Evolutionary conservation across 2,113 vertebrate genomes (phyloP), one percentile per base, ranked within the genome.

Genomic region (Hyaena hyaena): DNA sequence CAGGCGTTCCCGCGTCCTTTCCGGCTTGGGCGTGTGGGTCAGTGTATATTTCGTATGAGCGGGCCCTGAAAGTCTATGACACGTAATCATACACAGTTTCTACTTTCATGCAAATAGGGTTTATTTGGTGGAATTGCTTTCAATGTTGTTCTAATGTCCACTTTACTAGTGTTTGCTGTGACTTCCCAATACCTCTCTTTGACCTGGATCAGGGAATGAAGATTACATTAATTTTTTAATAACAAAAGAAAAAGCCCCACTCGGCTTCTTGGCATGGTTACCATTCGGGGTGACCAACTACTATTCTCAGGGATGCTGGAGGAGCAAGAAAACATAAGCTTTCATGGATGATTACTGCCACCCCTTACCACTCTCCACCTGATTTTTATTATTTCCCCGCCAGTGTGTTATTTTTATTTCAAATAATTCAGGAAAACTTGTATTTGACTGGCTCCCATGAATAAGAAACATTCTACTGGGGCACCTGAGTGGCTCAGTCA

Each of bases 301-400:
- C n/a, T 63, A 14, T 26, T 83, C 53, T 53, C 23, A 16, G 35
- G 21, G 7, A 4, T 14, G n/a, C 4, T 16, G 50, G 35, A 58
- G 35, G 5, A 39, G 10, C 10, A 16, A 14, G n/a, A 61, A 43
- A 28, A 65, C 7, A 3, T 9, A 1, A 65, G 31, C 14, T 33
- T 76, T 48, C 2, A 2, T 12, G 39, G 65, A 23, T 12, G 45
- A 33, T 21, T 3, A 48, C 2, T 9, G 5, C 33, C 50, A 17
- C 0, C 19, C 26, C 48, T 1, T 9, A 4, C 7, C 4, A 16
- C 35, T 4, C 43, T 48, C 14, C 3, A 48, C 15, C 10, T 81
- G 48, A 39, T 23, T 50, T 33, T 35, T 39, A 35, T 80, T 24
- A 58, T 86, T 87, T 65, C 33, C 33, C 55, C 9, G 14, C 48